Evolutionary conservation across 2,113 vertebrate species (phyloP).

Genomic region (Pachycephala philippinensis): DNA sequence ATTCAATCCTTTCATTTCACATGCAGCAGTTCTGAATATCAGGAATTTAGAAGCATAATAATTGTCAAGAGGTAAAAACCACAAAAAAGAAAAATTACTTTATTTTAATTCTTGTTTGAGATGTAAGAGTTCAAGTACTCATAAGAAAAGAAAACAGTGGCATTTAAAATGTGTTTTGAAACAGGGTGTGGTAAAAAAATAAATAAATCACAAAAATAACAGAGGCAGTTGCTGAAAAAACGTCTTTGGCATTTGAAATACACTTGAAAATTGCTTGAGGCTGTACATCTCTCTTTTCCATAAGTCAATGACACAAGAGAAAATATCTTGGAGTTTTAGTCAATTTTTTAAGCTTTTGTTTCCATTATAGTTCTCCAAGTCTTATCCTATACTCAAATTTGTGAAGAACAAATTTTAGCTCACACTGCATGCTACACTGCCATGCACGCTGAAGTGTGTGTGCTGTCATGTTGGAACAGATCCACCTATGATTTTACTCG

Average conservation of each 20-base stretch:
- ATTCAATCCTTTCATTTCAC: not conserved
- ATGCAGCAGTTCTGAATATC: not conserved
- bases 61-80: not conserved
- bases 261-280: not conserved
- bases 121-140: not conserved
- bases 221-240: not conserved
- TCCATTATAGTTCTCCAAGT: not conserved
- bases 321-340: not conserved
- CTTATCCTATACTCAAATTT: not conserved
- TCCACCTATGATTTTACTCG: not conserved
- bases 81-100: not conserved
- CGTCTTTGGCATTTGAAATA: not conserved
- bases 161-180: not conserved
- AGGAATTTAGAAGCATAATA: not conserved
- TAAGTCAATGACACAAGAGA: not conserved
- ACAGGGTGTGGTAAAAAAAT: not conserved
- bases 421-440: not conserved
- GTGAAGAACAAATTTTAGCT: not conserved
- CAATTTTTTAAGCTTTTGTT: not conserved
- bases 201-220: not conserved
- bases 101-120: not conserved
- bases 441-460: not conserved
- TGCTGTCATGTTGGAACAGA: not conserved
- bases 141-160: not conserved
- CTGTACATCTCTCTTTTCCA: not conserved